A percentile compares a stretch with the other conserved stretches of the same genome.
These are phyloP conservation scores for Corydoras maculifer DNA, from an alignment of 2,113 vertebrate species.

Conservation along the genomic window DNA sequence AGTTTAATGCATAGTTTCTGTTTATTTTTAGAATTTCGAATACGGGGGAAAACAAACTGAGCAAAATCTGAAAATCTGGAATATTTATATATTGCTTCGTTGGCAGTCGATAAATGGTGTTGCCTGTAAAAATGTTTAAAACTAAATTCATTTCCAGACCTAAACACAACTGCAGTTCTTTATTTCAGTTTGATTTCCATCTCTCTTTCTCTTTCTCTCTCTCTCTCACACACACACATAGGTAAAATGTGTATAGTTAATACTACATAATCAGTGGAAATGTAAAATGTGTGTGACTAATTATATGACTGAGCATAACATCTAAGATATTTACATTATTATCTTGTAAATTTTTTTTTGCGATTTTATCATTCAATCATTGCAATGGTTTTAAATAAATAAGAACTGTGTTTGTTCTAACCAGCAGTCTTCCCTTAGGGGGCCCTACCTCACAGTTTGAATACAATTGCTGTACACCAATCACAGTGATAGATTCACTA, in stretches of 20 bases:
- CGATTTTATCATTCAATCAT: too few species aligned
- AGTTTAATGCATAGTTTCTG: neutral
- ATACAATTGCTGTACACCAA: constrained; percentile 1
- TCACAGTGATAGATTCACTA: constrained; percentile 10
- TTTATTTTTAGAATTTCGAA: neutral
- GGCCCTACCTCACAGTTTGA: neutral
- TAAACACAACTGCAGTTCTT: constrained; percentile 34
- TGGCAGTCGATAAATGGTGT: constrained; percentile 34
- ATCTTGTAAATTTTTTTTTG: too few species aligned
- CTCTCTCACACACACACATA: too few species aligned
- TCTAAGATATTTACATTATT: too few species aligned
- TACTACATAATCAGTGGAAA: too few species aligned
- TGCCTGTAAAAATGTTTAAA: constrained; percentile 29
- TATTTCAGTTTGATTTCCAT: constrained; percentile 28
- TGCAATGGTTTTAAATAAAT: too few species aligned
- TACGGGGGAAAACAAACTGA: too few species aligned
- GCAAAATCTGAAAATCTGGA: too few species aligned
- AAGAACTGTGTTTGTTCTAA: neutral
- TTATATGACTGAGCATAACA: neutral
- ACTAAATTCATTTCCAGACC: constrained; percentile 42
- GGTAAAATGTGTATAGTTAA: too few species aligned
- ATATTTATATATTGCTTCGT: constrained; percentile 40
- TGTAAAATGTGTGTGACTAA: neutral
- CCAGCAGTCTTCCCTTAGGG: neutral
- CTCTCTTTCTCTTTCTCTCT: too few species aligned